A percentile compares a stretch with the other conserved stretches of the same genome.
Conservation (phyloP, 2,888 invertebrate species). For the Andrena fulva region DNA sequence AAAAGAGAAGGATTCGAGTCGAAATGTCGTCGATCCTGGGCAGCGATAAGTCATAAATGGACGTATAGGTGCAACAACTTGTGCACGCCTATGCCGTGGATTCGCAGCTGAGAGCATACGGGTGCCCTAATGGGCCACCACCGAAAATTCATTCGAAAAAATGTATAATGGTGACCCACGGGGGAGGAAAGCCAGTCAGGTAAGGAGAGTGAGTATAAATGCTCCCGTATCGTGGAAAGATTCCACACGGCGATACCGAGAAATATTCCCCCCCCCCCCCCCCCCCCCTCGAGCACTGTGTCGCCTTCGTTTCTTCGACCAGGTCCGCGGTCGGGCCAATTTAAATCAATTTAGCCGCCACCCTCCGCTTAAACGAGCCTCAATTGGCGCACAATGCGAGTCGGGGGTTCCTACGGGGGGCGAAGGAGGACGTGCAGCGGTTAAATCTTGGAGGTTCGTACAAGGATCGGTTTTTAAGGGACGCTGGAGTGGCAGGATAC, state of each 20-base stretch:
- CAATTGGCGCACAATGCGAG: slow-evolving; percentile 82
- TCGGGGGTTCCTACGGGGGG: slow-evolving; percentile 59
- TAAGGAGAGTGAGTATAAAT: slow-evolving; percentile 79
- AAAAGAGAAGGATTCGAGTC: slow-evolving; percentile 48
- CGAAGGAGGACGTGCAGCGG: slow-evolving; percentile 52
- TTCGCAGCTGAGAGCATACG: slow-evolving; percentile 81
- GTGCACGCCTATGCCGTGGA: slow-evolving; percentile 66
- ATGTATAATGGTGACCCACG: slow-evolving; percentile 66
- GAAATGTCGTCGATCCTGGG: slow-evolving; percentile 63
- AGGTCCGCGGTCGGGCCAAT: slow-evolving; percentile 74
- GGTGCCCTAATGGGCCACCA: slow-evolving; percentile 77
- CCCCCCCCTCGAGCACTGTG: not conserved
- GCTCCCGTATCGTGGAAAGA: slow-evolving; percentile 82
- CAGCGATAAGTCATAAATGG: slow-evolving; percentile 64
- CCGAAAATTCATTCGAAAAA: slow-evolving; percentile 68
- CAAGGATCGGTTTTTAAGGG: slow-evolving; percentile 42
- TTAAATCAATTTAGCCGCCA: slow-evolving; percentile 83
- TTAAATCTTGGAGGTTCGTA: slow-evolving; percentile 68
- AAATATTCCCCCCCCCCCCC: too few species aligned
- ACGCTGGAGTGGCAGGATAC: slow-evolving; percentile 22
- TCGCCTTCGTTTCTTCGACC: slow-evolving; percentile 30
- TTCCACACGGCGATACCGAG: slow-evolving; percentile 65
- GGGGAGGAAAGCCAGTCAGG: slow-evolving; percentile 72
- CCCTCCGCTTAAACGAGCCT: slow-evolving; percentile 81
- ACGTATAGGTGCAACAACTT: slow-evolving; percentile 62